These are phyloP conservation scores for Prostheceraeus crozeri DNA, from an alignment of 2,888 invertebrate genomes.

Conservation along the genomic window DNA sequence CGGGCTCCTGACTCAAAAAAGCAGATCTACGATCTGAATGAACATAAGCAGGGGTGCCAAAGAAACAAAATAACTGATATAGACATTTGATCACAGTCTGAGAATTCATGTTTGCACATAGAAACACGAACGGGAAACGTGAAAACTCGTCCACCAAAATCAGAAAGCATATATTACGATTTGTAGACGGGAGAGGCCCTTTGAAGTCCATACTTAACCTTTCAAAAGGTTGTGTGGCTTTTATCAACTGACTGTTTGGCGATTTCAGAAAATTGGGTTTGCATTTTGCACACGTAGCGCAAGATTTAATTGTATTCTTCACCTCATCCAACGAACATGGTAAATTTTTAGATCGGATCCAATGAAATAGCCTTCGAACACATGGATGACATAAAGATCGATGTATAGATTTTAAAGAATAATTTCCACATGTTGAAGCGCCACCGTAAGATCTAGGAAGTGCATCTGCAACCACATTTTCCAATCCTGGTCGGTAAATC, in stretches of 20 bases:
- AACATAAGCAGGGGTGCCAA: conserved; percentile 40
- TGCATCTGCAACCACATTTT: conserved; percentile 38
- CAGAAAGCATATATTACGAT: conserved; percentile 41
- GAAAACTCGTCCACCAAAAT: conserved; percentile 43
- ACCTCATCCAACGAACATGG: conserved; percentile 33
- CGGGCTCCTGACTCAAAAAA: conserved; percentile 42
- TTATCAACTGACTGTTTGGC: conserved; percentile 35
- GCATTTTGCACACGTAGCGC: conserved; percentile 35
- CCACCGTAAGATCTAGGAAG: conserved; percentile 33
- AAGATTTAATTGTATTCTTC: neutral
- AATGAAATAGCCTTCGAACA: conserved; percentile 26
- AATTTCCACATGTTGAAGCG: neutral
- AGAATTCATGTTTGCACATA: conserved; percentile 40
- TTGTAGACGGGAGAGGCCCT: conserved; percentile 41
- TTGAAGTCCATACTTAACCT: conserved; percentile 42
- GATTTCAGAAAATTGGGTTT: conserved; percentile 35
- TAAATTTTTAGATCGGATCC: conserved; percentile 30
- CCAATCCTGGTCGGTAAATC: conserved; percentile 38
- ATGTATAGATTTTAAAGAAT: conserved; percentile 32
- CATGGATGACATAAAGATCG: conserved; percentile 33
- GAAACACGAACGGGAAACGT: conserved; percentile 42
- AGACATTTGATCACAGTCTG: conserved; percentile 39
- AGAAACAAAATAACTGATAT: conserved; percentile 41
- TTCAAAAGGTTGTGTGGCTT: conserved; percentile 42
- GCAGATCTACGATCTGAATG: conserved; percentile 41